Percentiles rank a stretch among this genome's conserved stretches.
These are phyloP conservation scores for Calliopum simillimum DNA, from an alignment of 2,888 invertebrate genomes.

Conservation along the genomic window DNA sequence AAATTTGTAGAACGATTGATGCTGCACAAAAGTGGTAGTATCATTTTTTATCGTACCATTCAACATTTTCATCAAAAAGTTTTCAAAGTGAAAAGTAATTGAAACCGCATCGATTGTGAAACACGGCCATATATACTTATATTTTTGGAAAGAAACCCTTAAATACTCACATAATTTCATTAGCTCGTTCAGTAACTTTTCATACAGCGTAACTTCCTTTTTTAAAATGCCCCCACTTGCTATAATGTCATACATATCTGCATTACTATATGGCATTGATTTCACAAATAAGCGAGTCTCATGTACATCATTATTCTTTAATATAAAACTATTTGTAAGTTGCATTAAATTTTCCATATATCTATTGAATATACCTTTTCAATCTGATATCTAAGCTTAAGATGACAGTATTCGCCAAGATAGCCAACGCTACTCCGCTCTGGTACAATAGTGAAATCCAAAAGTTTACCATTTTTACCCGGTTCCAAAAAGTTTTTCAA, in stretches of 20 bases:
- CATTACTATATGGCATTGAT: slow-evolving; percentile 51
- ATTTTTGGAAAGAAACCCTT: too few species aligned
- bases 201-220: slow-evolving; percentile 56
- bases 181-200: slow-evolving; percentile 51
- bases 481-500: slow-evolving; percentile 48
- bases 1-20: too few species aligned
- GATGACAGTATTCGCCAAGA: slow-evolving; percentile 59
- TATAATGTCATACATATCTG: slow-evolving; percentile 48
- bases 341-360: not conserved
- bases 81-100: too few species aligned
- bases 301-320: slow-evolving; percentile 25
- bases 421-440: slow-evolving; percentile 54
- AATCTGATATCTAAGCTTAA: slow-evolving; percentile 50
- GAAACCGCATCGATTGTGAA: too few species aligned
- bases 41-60: too few species aligned
- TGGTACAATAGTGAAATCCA: slow-evolving; percentile 48
- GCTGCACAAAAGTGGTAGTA: too few species aligned
- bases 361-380: slow-evolving; percentile 4
- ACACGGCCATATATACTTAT: too few species aligned
- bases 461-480: slow-evolving; percentile 43
- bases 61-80: too few species aligned
- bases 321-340: not conserved
- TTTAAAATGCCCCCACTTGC: slow-evolving; percentile 49
- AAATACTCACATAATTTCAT: slow-evolving; percentile 52
- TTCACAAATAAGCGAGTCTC: slow-evolving; percentile 55